These are phyloP conservation scores for Anolis apletophallus DNA, from an alignment of 2,797 vertebrate species.

Conservation along the genomic window DNA sequence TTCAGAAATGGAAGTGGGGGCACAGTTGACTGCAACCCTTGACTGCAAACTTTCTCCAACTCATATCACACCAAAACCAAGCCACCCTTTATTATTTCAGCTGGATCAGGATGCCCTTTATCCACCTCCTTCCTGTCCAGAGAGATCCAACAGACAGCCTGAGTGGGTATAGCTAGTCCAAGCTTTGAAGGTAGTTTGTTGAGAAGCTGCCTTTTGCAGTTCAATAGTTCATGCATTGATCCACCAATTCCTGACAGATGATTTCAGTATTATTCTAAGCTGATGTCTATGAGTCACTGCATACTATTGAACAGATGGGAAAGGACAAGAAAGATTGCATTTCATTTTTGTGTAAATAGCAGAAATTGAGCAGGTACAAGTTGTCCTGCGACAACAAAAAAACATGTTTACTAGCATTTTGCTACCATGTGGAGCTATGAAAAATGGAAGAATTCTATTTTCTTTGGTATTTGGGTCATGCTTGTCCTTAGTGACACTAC, in stretches of 20 bases:
- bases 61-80: background rate
- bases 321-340: too few relatives aligned
- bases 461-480: background rate
- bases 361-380: background rate
- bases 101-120: background rate
- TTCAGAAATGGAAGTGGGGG: background rate
- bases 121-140: too few relatives aligned
- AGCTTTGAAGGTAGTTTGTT: background rate
- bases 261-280: background rate
- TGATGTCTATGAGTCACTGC: background rate
- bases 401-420: too few relatives aligned
- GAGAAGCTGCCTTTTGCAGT: background rate
- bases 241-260: background rate
- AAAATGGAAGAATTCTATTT: background rate
- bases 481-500: conserved; percentile 2
- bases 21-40: too few relatives aligned
- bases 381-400: background rate
- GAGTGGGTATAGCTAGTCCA: background rate
- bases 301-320: background rate
- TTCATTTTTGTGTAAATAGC: background rate
- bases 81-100: background rate
- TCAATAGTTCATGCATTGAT: background rate
- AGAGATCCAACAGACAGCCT: background rate
- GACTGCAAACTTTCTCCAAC: background rate
- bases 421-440: background rate